Evolutionary conservation across 2,888 invertebrate genomes (phyloP).

Genomic region (Notocelia uddmanniana): DNA sequence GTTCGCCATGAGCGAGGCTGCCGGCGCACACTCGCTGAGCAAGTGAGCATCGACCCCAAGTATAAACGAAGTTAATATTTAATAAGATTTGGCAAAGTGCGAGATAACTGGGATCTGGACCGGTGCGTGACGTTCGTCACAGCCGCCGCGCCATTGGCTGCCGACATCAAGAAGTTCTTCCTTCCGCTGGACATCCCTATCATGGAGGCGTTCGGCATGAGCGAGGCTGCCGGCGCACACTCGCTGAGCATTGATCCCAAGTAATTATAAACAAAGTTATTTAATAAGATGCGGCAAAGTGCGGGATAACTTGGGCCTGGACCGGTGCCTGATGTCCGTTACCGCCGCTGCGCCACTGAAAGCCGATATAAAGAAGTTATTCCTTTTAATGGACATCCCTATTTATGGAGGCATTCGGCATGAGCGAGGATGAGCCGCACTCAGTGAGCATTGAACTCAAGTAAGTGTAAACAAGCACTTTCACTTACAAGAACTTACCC

Average conservation of each 20-base stretch:
- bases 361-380: constrained; percentile 93
- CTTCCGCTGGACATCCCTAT: constrained; percentile 94
- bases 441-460: constrained; percentile 85
- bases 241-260: constrained; percentile 85
- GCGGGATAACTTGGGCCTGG: too few species aligned
- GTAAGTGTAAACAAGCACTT: constrained; percentile 67
- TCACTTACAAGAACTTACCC: too few species aligned
- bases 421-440: constrained; percentile 95
- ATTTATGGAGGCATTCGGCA: constrained; percentile 95
- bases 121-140: constrained; percentile 88
- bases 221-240: constrained; percentile 94
- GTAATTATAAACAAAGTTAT: constrained; percentile 58
- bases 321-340: constrained; percentile 86
- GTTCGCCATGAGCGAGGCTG: constrained; percentile 95
- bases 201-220: constrained; percentile 95
- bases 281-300: too few species aligned
- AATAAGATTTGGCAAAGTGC: too few species aligned
- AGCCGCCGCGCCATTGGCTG: constrained; percentile 94
- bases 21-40: constrained; percentile 92
- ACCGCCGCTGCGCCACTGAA: constrained; percentile 95
- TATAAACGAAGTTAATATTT: constrained; percentile 48
- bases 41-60: constrained; percentile 82
- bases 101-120: too few species aligned
- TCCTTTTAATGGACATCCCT: constrained; percentile 94
- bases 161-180: constrained; percentile 95